Evolutionary conservation across 2,797 vertebrate species (phyloP), one percentile per base, ranked within the genome.

Genomic region (Sardinella longiceps): DNA sequence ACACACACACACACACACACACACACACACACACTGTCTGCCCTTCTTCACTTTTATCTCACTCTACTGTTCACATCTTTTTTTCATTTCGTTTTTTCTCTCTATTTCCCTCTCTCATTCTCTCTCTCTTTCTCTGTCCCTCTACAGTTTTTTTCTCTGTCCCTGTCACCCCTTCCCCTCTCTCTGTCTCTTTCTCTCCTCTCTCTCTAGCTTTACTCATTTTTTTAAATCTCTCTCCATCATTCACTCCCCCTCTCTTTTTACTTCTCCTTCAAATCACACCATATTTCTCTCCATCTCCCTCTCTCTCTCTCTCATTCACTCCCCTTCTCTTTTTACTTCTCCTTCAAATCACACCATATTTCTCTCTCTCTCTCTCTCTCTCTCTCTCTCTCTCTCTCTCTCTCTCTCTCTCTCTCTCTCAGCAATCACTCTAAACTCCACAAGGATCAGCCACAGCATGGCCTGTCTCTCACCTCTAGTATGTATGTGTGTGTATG

Each of bases 401-500:
- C 60, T 63, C 60, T 28, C 60, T 63, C 58, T 28, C 60, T 63
- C 25, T 28, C 20, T 60, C 58, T 63, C 58, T 23, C 58, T 30
- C 58, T 11, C 58, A 18, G 28, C 56, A 60, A 60, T 60, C 56
- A 60, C 56, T 25, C 56, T n/a, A n/a, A n/a, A 7, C 23, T 60
- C 23, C 56, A 60, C 23, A 60, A n/a, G 56, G n/a, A 60, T 56
- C 56, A 2, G 20, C n/a, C 23, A 23, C n/a, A 25, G n/a, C n/a
- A 18, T 18, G 15, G 23, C 48, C 63, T 60, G 51, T 37, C 43
- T 46, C 46, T 84, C 77, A 50, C 45, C 48, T 82, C 56, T 30
- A 43, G 18, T 80, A n/a, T 77, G 37, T 82, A n/a, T 82, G 33
- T 85, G 45, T 85, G 60, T 82, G 60, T 70, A 50, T 83, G 45